Conservation (phyloP, 2,797 vertebrate species). For the Scolopax rusticola region DNA sequence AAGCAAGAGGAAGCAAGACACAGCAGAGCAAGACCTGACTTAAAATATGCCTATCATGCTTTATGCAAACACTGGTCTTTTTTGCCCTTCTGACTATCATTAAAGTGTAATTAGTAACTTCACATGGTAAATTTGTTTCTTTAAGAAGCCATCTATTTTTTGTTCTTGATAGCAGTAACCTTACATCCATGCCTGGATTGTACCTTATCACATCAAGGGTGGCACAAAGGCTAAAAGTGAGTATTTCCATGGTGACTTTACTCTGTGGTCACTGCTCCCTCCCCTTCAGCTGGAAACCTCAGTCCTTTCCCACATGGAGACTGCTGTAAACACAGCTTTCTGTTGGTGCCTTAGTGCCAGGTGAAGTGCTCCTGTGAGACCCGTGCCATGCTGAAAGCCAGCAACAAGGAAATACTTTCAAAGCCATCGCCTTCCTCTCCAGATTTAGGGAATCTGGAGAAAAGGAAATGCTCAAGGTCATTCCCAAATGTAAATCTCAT, state of each 20-base stretch:
- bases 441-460: not conserved
- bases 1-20: conserved; percentile 78
- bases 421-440: not conserved
- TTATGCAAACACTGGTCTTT: conserved; percentile 50
- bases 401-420: not conserved
- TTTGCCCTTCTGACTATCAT: conserved; percentile 67
- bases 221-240: not conserved
- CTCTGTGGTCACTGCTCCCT: not conserved
- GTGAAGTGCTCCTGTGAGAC: conserved; percentile 19
- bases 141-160: conserved; percentile 39
- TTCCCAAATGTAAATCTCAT: not conserved
- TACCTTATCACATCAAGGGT: not conserved
- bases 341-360: not conserved
- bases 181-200: not conserved
- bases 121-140: conserved; percentile 12
- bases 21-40: conserved; percentile 75
- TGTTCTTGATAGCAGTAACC: conserved; percentile 14
- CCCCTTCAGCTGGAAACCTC: not conserved
- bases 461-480: conserved; percentile 1
- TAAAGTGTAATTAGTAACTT: conserved; percentile 72
- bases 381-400: not conserved
- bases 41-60: conserved; percentile 64
- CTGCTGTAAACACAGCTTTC: not conserved
- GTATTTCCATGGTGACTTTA: not conserved
- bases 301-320: not conserved